phyloP scores from a whole-genome alignment of 2,797 vertebrate species.

The Limosa lapponica region DNA sequence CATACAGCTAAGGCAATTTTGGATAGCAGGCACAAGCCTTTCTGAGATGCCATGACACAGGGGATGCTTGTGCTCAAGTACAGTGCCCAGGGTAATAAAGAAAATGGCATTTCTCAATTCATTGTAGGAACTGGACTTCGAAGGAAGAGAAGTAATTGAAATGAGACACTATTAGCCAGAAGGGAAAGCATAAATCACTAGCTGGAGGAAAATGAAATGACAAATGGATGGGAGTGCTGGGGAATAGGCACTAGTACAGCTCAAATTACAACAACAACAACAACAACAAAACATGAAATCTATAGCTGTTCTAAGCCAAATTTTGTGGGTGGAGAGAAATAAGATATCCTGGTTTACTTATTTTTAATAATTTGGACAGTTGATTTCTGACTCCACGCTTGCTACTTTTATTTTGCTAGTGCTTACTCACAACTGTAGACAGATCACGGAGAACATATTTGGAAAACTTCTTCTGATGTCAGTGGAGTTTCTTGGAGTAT shows the following conservation, averaged over 20 bases:
- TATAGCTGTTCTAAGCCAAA: background rate
- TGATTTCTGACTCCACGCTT: background rate
- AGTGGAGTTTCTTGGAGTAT: background rate
- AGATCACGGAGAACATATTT: background rate
- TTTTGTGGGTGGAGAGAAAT: background rate
- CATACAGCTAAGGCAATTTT: background rate
- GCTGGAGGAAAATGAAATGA: conserved; percentile 18
- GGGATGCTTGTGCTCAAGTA: background rate
- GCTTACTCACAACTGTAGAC: background rate
- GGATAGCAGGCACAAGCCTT: background rate
- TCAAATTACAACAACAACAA: background rate
- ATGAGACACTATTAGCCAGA: conserved; percentile 14
- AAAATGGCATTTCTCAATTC: background rate
- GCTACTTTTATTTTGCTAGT: background rate
- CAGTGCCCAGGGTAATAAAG: background rate
- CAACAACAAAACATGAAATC: background rate
- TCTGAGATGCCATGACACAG: background rate
- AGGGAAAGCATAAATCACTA: conserved; percentile 13
- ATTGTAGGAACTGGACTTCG: background rate
- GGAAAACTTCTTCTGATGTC: background rate
- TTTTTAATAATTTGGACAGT: background rate
- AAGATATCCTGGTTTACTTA: background rate
- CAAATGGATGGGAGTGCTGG: background rate
- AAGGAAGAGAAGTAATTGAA: conserved; percentile 34
- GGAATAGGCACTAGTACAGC: background rate